phyloP scores from a whole-genome alignment of 2,797 vertebrate species.

The Salarias fasciatus region DNA sequence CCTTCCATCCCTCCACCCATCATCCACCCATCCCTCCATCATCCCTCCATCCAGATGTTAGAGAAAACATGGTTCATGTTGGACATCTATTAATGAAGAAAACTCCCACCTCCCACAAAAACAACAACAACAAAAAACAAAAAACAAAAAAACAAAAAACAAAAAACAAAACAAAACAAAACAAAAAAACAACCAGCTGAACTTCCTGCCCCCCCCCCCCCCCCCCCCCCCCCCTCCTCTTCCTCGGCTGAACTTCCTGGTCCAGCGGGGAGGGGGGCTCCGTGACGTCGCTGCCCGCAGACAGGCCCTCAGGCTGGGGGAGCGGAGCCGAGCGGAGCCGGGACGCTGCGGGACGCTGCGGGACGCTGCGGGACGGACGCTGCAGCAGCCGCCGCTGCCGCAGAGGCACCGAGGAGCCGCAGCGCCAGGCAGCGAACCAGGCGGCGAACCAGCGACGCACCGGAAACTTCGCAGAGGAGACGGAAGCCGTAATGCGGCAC shows the following conservation, averaged over 20 bases:
- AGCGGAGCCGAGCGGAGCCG: slow-evolving; percentile 31
- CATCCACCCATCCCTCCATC: too few relatives aligned
- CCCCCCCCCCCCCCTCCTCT: too few relatives aligned
- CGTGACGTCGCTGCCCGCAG: slow-evolving; percentile 84
- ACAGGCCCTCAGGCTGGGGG: slow-evolving; percentile 70
- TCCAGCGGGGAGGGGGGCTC: slow-evolving; percentile 63
- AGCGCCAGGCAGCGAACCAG: slow-evolving; percentile 19
- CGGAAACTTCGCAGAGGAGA: slow-evolving; percentile 44
- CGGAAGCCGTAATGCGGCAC: slow-evolving; percentile 69
- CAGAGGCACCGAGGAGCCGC: slow-evolving; percentile 40
- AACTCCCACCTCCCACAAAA: too few relatives aligned
- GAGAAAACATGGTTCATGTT: too few relatives aligned
- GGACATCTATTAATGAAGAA: too few relatives aligned
- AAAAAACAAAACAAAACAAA: too few relatives aligned
- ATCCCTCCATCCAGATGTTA: too few relatives aligned
- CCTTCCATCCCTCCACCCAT: too few relatives aligned
- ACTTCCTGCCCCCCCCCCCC: too few relatives aligned
- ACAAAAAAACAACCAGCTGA: too few relatives aligned
- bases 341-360: slow-evolving; percentile 29
- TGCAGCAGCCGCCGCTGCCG: slow-evolving; percentile 47
- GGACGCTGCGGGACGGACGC: slow-evolving; percentile 49
- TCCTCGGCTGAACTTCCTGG: slow-evolving; percentile 73
- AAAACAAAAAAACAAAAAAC: too few relatives aligned
- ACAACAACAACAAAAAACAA: too few relatives aligned
- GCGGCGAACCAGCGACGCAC: slow-evolving; percentile 12